phyloP scores from a whole-genome alignment of 2,797 vertebrate genomes.

The Erpetoichthys calabaricus region DNA sequence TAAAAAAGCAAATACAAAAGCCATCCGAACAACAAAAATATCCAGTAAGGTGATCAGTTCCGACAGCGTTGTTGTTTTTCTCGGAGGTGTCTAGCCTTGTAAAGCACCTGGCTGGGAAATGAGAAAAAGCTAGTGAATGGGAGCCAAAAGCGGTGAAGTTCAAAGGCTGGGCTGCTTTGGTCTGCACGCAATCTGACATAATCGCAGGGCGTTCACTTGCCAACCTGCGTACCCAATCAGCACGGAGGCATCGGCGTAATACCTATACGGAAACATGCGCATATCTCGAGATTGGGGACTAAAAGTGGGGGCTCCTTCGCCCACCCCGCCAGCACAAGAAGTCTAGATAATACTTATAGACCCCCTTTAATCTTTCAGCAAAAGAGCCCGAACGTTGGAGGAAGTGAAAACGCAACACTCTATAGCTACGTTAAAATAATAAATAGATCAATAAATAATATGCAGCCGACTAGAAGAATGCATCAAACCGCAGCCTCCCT shows the following conservation, averaged over 20 bases:
- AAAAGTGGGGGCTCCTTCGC: constrained; percentile 26
- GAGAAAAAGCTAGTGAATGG: constrained; percentile 63
- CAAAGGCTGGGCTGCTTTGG: constrained; percentile 83
- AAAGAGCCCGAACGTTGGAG: constrained; percentile 26
- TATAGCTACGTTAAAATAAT: too few species aligned
- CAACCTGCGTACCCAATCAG: constrained; percentile 81
- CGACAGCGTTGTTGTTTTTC: constrained; percentile 31
- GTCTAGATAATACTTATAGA: constrained; percentile 42
- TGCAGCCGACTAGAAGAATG: too few species aligned
- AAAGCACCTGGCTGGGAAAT: constrained; percentile 76
- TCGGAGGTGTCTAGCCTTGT: constrained; percentile 54
- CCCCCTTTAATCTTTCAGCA: constrained; percentile 31
- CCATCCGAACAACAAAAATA: constrained; percentile 30
- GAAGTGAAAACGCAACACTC: too few species aligned
- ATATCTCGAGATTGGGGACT: constrained; percentile 45
- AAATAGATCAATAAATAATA: too few species aligned
- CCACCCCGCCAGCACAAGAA: constrained; percentile 16
- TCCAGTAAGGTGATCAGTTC: constrained; percentile 52
- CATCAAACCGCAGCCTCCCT: too few species aligned
- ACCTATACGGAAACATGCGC: constrained; percentile 57
- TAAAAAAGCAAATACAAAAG: constrained; percentile 15
- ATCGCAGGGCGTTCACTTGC: constrained; percentile 82
- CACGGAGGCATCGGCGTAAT: constrained; percentile 48
- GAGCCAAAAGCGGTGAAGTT: constrained; percentile 83
- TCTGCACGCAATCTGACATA: constrained; percentile 84